Conservation (phyloP, 2,888 invertebrate genomes). For the Andrena bicolor region DNA sequence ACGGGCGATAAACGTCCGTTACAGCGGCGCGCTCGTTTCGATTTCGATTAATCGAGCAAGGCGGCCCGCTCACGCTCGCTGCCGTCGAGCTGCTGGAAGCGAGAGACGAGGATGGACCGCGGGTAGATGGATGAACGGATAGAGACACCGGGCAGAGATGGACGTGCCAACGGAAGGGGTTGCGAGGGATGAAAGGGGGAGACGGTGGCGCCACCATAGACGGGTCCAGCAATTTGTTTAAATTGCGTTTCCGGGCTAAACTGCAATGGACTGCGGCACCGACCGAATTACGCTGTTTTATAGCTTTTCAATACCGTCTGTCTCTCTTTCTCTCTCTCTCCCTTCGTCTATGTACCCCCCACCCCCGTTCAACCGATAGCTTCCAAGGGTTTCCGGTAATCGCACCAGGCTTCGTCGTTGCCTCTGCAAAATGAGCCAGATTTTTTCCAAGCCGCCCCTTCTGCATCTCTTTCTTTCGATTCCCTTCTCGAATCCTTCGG, state of each 20-base stretch:
- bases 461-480: neutral
- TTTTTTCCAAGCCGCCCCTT: neutral
- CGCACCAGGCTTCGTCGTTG: constrained; percentile 37
- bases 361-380: neutral
- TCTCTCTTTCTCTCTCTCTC: constrained; percentile 18
- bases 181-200: constrained; percentile 16
- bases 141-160: constrained; percentile 25
- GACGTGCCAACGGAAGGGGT: constrained; percentile 51
- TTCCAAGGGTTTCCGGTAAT: constrained; percentile 20
- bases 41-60: constrained; percentile 82
- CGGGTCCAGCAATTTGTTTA: constrained; percentile 78
- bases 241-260: constrained; percentile 77
- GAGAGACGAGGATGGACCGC: constrained; percentile 24
- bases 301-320: constrained; percentile 72
- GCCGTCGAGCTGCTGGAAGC: constrained; percentile 16
- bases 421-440: constrained; percentile 24
- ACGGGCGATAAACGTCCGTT: constrained; percentile 79
- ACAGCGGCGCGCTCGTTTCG: constrained; percentile 76
- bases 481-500: constrained; percentile 15
- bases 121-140: constrained; percentile 13
- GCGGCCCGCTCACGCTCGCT: constrained; percentile 60
- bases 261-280: constrained; percentile 71
- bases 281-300: constrained; percentile 77
- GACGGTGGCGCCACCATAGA: constrained; percentile 52
- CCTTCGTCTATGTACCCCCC: neutral